Evolutionary conservation across 1,140 invertebrate genomes (phyloP).

Genomic region (Forficula auricularia): DNA sequence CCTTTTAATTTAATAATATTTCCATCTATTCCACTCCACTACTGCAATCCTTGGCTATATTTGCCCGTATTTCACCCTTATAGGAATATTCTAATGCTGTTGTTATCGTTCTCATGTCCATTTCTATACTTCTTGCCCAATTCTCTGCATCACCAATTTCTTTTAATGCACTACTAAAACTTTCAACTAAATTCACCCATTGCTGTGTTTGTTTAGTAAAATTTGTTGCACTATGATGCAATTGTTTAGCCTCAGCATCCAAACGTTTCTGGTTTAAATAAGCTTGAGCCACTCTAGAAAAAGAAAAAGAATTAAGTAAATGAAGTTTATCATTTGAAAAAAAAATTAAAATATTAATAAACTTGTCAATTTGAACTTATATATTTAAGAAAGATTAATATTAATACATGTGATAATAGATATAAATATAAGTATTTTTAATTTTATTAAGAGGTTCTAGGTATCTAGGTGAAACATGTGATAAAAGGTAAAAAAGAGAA

Average conservation of each 20-base stretch:
- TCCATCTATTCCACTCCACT: no score
- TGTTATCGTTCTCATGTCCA: slow-evolving; percentile 84
- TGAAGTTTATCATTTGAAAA: neutral
- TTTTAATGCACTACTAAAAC: slow-evolving; percentile 88
- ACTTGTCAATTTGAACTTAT: no score
- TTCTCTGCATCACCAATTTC: slow-evolving; percentile 98
- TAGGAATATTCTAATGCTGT: slow-evolving; percentile 88
- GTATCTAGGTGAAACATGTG: no score
- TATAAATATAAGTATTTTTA: no score
- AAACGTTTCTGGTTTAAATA: slow-evolving; percentile 95
- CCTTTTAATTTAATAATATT: no score
- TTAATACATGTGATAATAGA: no score
- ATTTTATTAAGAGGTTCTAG: no score
- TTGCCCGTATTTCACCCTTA: slow-evolving; percentile 38
- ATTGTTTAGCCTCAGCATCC: slow-evolving; percentile 88
- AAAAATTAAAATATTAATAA: no score
- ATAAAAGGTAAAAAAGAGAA: no score
- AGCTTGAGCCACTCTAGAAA: slow-evolving; percentile 74
- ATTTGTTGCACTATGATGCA: slow-evolving; percentile 84
- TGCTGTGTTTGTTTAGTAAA: slow-evolving; percentile 94
- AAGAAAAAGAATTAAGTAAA: slow-evolving; percentile 1
- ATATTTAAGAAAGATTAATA: no score
- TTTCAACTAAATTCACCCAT: slow-evolving; percentile 86
- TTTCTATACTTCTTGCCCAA: slow-evolving; percentile 93
- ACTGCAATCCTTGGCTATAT: no score